Conservation (phyloP, 2,888 invertebrate species). For the Antheraea yamamai region DNA sequence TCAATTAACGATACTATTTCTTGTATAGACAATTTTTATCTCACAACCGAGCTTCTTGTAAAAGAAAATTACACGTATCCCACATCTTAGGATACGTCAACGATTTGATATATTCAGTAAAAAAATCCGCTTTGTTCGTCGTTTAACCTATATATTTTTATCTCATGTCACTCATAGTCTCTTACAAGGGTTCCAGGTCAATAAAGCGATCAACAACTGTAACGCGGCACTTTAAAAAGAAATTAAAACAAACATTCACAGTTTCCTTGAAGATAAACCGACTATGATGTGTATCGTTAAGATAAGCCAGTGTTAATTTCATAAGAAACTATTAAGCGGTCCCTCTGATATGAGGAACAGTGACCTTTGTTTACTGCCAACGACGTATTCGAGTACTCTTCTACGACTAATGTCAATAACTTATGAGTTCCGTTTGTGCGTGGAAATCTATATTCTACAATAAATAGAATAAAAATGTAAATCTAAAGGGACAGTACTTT, state of each 20-base stretch:
- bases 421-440: not conserved
- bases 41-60: too few relatives aligned
- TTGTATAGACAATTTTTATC: too few relatives aligned
- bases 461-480: not conserved
- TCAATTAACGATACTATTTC: too few relatives aligned
- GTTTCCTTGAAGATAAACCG: slow-evolving; percentile 62
- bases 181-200: slow-evolving; percentile 18
- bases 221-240: slow-evolving; percentile 22
- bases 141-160: not conserved
- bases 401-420: not conserved
- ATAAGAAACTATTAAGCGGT: slow-evolving; percentile 60
- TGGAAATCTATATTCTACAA: not conserved
- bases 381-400: not conserved
- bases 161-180: not conserved
- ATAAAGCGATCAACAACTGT: slow-evolving; percentile 30
- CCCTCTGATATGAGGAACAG: slow-evolving; percentile 49
- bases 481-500: too few relatives aligned
- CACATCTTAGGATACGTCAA: too few relatives aligned
- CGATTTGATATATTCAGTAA: not conserved
- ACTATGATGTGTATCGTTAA: slow-evolving; percentile 54
- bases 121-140: not conserved
- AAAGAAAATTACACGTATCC: too few relatives aligned
- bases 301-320: slow-evolving; percentile 70
- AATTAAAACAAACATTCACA: slow-evolving; percentile 56
- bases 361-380: slow-evolving; percentile 40